Evolutionary conservation across 2,888 invertebrate species (phyloP).

Genomic region (Idaea biselata): DNA sequence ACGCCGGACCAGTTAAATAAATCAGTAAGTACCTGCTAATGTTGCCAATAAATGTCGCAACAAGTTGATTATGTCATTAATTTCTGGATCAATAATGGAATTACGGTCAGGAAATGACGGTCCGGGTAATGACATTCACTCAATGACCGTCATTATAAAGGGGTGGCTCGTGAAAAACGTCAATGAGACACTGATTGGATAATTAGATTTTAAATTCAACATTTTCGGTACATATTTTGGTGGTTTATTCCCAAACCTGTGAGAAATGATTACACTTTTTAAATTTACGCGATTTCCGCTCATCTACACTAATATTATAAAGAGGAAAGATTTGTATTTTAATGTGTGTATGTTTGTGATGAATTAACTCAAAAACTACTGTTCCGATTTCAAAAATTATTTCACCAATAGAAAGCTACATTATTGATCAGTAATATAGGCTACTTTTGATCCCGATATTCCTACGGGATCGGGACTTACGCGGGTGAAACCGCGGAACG

Average conservation of each 20-base stretch:
- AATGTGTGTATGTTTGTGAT: too few species aligned
- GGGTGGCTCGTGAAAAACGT: constrained; percentile 3
- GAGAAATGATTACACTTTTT: neutral
- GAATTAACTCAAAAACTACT: too few species aligned
- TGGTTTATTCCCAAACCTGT: neutral
- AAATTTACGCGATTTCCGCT: too few species aligned
- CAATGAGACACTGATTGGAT: neutral
- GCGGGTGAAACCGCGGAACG: too few species aligned
- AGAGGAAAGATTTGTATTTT: too few species aligned
- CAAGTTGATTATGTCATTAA: constrained; percentile 59
- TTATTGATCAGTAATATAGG: too few species aligned
- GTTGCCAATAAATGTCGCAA: constrained; percentile 28
- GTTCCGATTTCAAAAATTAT: too few species aligned
- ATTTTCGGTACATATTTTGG: neutral
- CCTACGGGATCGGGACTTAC: too few species aligned
- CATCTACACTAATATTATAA: too few species aligned
- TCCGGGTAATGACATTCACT: neutral
- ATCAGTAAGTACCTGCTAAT: constrained; percentile 6
- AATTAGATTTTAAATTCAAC: neutral
- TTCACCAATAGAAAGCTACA: too few species aligned
- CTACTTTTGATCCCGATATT: too few species aligned
- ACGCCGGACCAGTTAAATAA: neutral
- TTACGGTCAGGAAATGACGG: constrained; percentile 3
- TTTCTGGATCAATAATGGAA: constrained; percentile 35
- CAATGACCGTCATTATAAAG: neutral